Evolutionary conservation across 2,888 invertebrate genomes (phyloP).

Genomic region (Aphodius granarius): DNA sequence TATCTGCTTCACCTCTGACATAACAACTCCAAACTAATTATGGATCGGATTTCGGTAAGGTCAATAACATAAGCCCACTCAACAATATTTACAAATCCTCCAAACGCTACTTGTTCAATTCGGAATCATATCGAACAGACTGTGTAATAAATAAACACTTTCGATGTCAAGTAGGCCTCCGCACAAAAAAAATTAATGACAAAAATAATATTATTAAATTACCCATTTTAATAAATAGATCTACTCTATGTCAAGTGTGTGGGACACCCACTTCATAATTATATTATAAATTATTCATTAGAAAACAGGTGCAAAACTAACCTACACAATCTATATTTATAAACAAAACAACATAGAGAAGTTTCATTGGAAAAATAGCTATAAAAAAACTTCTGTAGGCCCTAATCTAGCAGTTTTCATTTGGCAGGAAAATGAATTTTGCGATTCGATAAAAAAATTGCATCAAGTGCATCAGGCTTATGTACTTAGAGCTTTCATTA

Average conservation of each 20-base stretch:
- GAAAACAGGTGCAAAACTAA: neutral
- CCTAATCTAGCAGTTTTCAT: no score
- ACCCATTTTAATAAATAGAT: neutral
- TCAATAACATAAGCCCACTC: conserved; percentile 8
- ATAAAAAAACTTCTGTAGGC: no score
- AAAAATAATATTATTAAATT: neutral
- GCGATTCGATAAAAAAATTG: no score
- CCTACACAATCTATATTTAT: neutral
- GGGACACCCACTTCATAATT: neutral
- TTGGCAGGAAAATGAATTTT: no score
- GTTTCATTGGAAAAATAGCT: no score
- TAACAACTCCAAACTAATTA: conserved; percentile 1
- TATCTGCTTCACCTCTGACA: neutral
- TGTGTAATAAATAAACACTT: neutral
- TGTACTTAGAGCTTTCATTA: no score
- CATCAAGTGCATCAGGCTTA: no score
- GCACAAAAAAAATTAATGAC: neutral
- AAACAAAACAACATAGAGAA: no score
- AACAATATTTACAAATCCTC: conserved; percentile 6
- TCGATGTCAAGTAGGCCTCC: neutral
- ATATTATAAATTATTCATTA: neutral
- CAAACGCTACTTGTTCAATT: neutral
- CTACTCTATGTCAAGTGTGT: neutral
- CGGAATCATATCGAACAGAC: neutral
- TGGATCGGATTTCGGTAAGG: neutral